Base-by-base conservation (phyloP, 2,113 vertebrate species). In the Carassius carassius region DNA sequence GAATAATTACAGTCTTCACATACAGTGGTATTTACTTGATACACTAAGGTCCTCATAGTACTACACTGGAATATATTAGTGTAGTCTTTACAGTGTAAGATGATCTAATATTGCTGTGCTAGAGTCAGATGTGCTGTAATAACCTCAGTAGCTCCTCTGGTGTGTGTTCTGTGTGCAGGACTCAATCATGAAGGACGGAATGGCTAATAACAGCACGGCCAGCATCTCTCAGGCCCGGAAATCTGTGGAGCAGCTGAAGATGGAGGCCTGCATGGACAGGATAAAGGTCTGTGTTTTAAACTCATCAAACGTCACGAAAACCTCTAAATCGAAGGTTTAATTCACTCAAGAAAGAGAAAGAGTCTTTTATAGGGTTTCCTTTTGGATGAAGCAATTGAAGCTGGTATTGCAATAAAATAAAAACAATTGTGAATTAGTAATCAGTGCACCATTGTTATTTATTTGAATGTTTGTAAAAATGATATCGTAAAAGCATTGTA, bases 261-360 rank as follows among this genome's bases (percentile, higher is more conserved):
- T 99, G 98, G 98, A 99, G 92, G 98, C 98, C 81, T 98, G 97
- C 89, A 98, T 98, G 97, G 98, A 99, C 87, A 94, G 97, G 86
- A 98, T 99, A 91, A 99, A 99, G 98, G 98, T 78, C 56, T 54
- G 75, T 11, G 8, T 54, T 29, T 49, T 5, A 51, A n/a, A 60
- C 32, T 44, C 72, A 49, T 7, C 19, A 9, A 21, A 56, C 29
- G 5, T 19, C 51, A 19, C 19, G 5, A 54, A 54, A 17, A 19
- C 16, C 1, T 17, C 51, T 5, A 2, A 19, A 56, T 19, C 54
- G 5, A 19, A 5, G 14, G 49, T 16, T 54, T 54, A 16, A 54
- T 54, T 6, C 51, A 54, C 51, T 51, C 44, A 44, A 44, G 11
- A 49, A 12, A 13, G 13, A 47, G 44, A 12, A 47, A 63, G 25